A percentile compares a stretch with the other conserved stretches of the same genome.
Evolutionary conservation across 2,113 vertebrate species (phyloP).

Genomic region (Motacilla alba): DNA sequence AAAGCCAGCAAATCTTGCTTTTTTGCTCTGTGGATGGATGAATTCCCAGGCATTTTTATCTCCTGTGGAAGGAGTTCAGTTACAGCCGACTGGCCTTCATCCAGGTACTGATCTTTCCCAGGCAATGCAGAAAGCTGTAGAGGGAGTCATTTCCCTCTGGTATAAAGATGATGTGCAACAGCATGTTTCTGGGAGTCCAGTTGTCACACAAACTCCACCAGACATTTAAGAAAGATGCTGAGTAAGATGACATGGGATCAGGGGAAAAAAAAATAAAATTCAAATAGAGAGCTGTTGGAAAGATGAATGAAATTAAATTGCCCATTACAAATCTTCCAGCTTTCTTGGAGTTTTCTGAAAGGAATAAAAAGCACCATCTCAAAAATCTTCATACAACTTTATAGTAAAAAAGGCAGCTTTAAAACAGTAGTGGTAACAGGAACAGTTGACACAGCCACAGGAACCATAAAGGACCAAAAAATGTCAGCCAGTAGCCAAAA

Average conservation of each 20-base stretch:
- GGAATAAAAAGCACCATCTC: not conserved
- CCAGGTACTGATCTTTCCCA: slow-evolving; percentile 54
- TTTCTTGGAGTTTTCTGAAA: not conserved
- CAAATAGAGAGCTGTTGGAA: not conserved
- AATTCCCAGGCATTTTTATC: slow-evolving; percentile 30
- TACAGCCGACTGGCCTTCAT: slow-evolving; percentile 37
- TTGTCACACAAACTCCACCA: not conserved
- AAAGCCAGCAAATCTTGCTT: slow-evolving; percentile 3
- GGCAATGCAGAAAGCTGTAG: slow-evolving; percentile 6
- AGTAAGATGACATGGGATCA: not conserved
- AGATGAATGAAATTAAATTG: not conserved
- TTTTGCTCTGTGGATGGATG: not conserved
- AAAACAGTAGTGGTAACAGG: not conserved
- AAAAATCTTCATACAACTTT: not conserved
- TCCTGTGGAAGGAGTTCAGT: slow-evolving; percentile 21
- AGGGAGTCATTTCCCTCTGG: not conserved
- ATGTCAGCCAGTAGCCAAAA: not conserved
- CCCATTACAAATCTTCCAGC: not conserved
- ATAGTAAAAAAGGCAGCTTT: not conserved
- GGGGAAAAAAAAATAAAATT: no score
- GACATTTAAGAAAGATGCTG: not conserved
- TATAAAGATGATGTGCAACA: not conserved
- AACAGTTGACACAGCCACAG: not conserved
- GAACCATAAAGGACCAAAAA: not conserved
- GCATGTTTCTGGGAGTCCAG: not conserved